Percentiles rank a stretch among this genome's conserved stretches.
These are phyloP conservation scores for Pandemis cinnamomeana DNA, from an alignment of 2,888 invertebrate genomes.

Conservation along the genomic window DNA sequence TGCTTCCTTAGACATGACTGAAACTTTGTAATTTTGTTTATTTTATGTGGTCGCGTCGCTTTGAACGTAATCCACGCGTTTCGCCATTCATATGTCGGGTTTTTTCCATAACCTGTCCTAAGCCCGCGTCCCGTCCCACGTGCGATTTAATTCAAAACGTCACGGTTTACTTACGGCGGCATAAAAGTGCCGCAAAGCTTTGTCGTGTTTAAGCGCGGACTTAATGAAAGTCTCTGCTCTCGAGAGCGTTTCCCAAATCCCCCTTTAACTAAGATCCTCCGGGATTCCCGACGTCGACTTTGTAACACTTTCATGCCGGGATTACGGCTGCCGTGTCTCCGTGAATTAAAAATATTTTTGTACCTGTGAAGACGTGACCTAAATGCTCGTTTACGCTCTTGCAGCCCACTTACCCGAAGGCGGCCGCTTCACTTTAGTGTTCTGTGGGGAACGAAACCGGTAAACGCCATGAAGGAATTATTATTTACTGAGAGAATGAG, in stretches of 20 bases:
- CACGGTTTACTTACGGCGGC: constrained; percentile 46
- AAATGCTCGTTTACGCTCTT: constrained; percentile 34
- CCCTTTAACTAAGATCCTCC: constrained; percentile 55
- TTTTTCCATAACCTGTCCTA: neutral
- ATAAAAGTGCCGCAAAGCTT: constrained; percentile 56
- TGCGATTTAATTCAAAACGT: constrained; percentile 52
- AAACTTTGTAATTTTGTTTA: too few relatives aligned
- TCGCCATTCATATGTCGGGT: neutral
- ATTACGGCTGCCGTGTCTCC: constrained; percentile 47
- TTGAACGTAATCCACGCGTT: neutral
- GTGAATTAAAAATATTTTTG: constrained; percentile 41
- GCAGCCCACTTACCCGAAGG: constrained; percentile 24
- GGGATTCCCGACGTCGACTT: constrained; percentile 61
- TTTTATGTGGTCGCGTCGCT: neutral
- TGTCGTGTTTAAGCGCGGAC: constrained; percentile 65
- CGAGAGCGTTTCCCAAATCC: constrained; percentile 60
- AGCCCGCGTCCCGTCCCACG: constrained; percentile 3
- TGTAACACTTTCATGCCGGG: constrained; percentile 62
- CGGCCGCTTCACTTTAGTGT: constrained; percentile 13
- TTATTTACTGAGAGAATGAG: neutral
- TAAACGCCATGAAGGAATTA: neutral
- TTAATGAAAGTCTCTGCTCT: constrained; percentile 66
- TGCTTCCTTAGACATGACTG: too few relatives aligned
- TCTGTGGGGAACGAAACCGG: neutral
- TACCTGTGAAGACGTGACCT: constrained; percentile 39